These are phyloP conservation scores for Stenodema calcarata DNA, from an alignment of 2,888 invertebrate species.

Conservation along the genomic window DNA sequence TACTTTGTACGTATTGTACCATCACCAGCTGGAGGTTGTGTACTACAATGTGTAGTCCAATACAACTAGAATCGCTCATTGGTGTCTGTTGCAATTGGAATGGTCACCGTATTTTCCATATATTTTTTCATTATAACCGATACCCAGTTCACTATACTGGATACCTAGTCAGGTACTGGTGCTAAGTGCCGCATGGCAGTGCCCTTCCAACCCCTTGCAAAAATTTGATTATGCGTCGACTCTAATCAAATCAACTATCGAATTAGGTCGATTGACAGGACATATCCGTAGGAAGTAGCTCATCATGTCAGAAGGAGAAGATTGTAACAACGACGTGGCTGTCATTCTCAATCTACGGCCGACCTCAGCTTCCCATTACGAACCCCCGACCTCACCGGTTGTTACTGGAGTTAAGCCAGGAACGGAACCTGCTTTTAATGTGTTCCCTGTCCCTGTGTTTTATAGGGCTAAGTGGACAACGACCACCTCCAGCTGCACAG, in stretches of 20 bases:
- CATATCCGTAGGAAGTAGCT: not conserved
- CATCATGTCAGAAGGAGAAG: not conserved
- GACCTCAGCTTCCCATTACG: not conserved
- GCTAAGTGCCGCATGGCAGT: no score
- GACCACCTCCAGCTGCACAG: not conserved
- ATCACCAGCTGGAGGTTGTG: no score
- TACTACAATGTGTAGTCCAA: no score
- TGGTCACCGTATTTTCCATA: no score
- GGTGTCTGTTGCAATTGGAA: no score
- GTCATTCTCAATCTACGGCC: not conserved
- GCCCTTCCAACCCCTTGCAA: no score
- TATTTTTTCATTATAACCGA: no score
- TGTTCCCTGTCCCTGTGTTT: no score
- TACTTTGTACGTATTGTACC: no score
- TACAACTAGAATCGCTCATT: no score
- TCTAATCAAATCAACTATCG: not conserved
- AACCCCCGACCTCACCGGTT: conserved; percentile 12
- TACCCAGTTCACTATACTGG: no score
- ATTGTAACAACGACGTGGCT: not conserved
- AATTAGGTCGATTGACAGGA: not conserved
- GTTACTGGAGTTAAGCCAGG: not conserved
- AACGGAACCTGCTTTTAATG: not conserved
- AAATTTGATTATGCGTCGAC: not conserved
- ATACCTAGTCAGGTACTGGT: no score
- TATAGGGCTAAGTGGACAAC: not conserved